These are phyloP conservation scores for Anas capensis DNA, from an alignment of 2,797 vertebrate genomes.

Conservation along the genomic window DNA sequence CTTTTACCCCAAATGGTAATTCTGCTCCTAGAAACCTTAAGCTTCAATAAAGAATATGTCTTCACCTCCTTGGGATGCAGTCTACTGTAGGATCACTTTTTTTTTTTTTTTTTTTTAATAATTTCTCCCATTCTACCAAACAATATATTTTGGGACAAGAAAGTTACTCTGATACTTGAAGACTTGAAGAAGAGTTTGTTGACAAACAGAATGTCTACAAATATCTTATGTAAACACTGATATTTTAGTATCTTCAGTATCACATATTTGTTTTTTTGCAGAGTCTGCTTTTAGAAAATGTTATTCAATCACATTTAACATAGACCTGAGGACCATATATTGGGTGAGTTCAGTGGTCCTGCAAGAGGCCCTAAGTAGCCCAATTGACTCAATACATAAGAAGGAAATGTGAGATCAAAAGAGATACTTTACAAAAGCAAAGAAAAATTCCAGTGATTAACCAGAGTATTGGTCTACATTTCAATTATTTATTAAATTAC, in stretches of 20 bases:
- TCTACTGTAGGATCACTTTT: background rate
- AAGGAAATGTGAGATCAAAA: background rate
- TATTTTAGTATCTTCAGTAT: background rate
- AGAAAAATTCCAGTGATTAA: background rate
- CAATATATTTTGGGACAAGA: background rate
- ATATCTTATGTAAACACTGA: background rate
- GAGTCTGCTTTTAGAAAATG: background rate
- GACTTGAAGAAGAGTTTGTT: background rate
- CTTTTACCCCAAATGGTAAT: background rate
- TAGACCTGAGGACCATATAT: accelerated
- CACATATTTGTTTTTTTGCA: background rate
- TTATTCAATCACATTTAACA: background rate
- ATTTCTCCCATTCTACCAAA: background rate
- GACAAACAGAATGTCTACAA: background rate
- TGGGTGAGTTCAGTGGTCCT: background rate
- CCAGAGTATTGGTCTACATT: background rate
- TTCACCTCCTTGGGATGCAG: background rate
- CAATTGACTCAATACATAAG: background rate
- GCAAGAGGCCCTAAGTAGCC: background rate
- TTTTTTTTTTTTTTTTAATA: background rate
- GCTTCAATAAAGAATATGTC: background rate
- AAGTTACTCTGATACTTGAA: background rate
- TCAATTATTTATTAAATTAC: background rate
- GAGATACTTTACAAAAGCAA: background rate
- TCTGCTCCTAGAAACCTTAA: background rate